Conservation (phyloP, 2,888 invertebrate genomes). For the Bombyx huttoni region DNA sequence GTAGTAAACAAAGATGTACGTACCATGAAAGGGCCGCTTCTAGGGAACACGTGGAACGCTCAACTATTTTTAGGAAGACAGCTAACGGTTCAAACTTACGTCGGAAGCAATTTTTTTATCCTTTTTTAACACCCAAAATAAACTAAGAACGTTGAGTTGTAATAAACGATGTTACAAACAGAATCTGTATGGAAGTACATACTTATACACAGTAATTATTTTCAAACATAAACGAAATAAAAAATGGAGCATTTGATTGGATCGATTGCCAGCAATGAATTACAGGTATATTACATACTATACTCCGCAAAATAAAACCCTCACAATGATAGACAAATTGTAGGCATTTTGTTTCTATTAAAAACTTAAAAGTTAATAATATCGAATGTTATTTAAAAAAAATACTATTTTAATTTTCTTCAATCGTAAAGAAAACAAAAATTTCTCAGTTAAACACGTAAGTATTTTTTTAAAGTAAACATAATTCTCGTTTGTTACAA, state of each 20-base stretch:
- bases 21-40: conserved; percentile 23
- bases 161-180: background rate
- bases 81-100: background rate
- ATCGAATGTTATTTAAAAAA: too few species aligned
- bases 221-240: background rate
- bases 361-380: too few species aligned
- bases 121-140: background rate
- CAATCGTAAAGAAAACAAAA: too few species aligned
- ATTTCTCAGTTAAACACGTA: too few species aligned
- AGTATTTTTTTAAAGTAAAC: too few species aligned
- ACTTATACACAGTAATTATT: background rate
- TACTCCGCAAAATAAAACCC: too few species aligned
- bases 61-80: conserved; percentile 38
- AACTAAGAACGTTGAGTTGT: background rate
- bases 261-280: background rate
- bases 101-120: conserved; percentile 5
- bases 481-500: too few species aligned
- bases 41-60: conserved; percentile 28
- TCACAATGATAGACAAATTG: too few species aligned
- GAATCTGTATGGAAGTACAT: background rate
- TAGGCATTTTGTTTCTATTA: too few species aligned
- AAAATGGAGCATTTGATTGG: background rate
- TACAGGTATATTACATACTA: too few species aligned
- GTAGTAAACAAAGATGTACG: conserved; percentile 29
- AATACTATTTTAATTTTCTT: too few species aligned